Evolutionary conservation across 1,140 invertebrate species (phyloP), one percentile per base, ranked within the genome.

Genomic region (Bombus affinis): DNA sequence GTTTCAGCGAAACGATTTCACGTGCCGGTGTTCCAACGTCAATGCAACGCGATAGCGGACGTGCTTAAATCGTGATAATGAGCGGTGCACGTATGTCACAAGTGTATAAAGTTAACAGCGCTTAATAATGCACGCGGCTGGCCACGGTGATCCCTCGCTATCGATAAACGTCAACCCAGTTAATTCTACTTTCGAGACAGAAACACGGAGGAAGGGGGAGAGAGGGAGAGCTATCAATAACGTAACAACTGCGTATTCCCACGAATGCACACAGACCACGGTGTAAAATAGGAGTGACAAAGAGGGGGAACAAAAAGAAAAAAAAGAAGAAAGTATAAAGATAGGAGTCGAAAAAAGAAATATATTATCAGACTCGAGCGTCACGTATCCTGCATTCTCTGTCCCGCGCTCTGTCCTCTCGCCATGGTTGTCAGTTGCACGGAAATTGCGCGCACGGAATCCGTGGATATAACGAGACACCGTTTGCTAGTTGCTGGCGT

Each of bases 51-150:
- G 87, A 83, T 86, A 68, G 62, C 79, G 68, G 79, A 83, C 87
- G 79, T 83, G 88, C 88, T 89, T 89, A 89, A 89, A 89, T 89
- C 88, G 85, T 57, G 88, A 89, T 86, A 89, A 89, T 89, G 85
- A 86, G 68, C 37, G 71, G 75, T 35, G 74, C 79, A 77, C 81
- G 78, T 89, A 86, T 86, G 85, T 86, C 88, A 83, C 88, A 86
- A 83, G 88, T 86, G 77, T 89, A 89, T 86, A 89, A 89, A 89
- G 88, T 89, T 89, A 89, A 89, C 88, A 89, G 78, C 88, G 85
- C 75, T 89, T 89, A 89, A 89, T 89, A 89, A 89, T 89, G 85
- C 81, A 89, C 71, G 71, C 53, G 22, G 66, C 42, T 59, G 44
- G 76, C 22, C 73, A 78, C 73, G 65, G 59, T 77, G 84, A 85